These are phyloP conservation scores for Sebastes reedi DNA, from an alignment of 2,797 vertebrate genomes.

Conservation along the genomic window DNA sequence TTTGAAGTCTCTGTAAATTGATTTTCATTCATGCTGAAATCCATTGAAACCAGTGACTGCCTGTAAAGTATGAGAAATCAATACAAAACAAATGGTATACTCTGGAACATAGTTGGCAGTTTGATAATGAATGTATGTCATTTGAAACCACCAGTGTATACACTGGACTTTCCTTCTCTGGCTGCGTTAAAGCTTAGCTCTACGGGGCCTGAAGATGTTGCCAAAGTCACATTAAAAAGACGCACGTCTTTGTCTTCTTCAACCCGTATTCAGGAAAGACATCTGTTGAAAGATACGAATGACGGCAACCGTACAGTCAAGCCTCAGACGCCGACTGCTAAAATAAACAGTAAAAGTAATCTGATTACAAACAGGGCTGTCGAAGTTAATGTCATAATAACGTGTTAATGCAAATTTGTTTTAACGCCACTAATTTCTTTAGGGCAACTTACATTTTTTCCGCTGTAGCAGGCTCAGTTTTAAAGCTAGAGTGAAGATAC, in stretches of 20 bases:
- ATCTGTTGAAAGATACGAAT: background rate
- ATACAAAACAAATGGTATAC: background rate
- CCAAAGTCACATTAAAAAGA: too few relatives aligned
- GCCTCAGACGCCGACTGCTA: background rate
- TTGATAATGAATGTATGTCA: background rate
- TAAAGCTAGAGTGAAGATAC: too few relatives aligned
- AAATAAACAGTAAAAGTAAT: background rate
- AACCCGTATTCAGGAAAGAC: too few relatives aligned
- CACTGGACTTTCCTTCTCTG: background rate
- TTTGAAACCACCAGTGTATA: background rate
- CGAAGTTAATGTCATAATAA: too few relatives aligned
- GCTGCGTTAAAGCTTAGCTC: background rate
- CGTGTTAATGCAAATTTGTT: too few relatives aligned
- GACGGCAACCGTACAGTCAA: background rate
- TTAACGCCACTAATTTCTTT: too few relatives aligned
- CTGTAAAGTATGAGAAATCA: background rate
- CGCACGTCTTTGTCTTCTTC: too few relatives aligned
- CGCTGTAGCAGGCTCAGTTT: too few relatives aligned
- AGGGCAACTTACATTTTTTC: too few relatives aligned
- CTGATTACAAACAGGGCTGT: too few relatives aligned
- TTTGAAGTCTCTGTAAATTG: too few relatives aligned
- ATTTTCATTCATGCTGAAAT: background rate
- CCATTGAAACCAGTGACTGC: background rate
- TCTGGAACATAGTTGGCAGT: background rate
- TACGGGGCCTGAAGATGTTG: too few relatives aligned